Conservation (phyloP, 2,113 vertebrate genomes). For the Patagioenas fasciata region DNA sequence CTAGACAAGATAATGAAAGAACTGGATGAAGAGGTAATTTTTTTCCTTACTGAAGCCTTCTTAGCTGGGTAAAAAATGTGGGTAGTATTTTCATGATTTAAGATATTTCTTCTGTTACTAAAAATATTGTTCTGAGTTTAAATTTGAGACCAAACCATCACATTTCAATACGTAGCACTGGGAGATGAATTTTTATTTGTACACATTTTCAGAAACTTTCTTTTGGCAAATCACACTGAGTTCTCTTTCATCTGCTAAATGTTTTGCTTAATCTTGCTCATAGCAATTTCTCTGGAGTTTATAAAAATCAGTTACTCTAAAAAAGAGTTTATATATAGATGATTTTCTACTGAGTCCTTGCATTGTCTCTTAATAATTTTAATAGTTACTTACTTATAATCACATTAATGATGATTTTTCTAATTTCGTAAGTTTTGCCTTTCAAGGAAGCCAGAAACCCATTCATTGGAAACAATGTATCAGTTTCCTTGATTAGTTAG, state of each 20-base stretch:
- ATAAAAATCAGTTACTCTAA: background rate
- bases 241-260: background rate
- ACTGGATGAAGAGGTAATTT: constrained; percentile 94
- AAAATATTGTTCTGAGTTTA: background rate
- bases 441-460: background rate
- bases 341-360: background rate
- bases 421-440: background rate
- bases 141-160: background rate
- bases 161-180: background rate
- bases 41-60: background rate
- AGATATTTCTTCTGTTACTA: background rate
- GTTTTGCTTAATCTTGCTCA: background rate
- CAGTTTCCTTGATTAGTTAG: background rate
- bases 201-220: background rate
- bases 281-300: background rate
- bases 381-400: background rate
- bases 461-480: background rate
- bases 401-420: fast-evolving
- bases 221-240: background rate
- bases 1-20: constrained; percentile 97
- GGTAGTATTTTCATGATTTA: background rate
- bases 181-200: background rate
- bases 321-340: background rate
- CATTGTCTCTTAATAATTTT: background rate
- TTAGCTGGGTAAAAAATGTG: background rate